These are phyloP conservation scores for Teinopalpus imperialis DNA, from an alignment of 2,888 invertebrate species.

Conservation along the genomic window DNA sequence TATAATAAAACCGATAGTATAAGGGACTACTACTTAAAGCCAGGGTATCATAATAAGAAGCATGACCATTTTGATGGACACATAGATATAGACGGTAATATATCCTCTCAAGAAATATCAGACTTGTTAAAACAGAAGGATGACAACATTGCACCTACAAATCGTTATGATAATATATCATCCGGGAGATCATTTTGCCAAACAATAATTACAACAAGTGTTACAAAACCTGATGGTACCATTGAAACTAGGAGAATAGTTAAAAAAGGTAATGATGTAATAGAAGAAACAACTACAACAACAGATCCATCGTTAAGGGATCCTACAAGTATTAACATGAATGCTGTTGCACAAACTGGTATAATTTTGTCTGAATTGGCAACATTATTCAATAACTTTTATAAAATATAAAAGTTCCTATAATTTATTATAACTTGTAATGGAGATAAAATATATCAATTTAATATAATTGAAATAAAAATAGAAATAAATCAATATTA, in stretches of 20 bases:
- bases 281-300: slow-evolving; percentile 61
- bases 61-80: slow-evolving; percentile 51
- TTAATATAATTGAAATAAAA: too few relatives aligned
- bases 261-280: slow-evolving; percentile 64
- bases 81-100: slow-evolving; percentile 67
- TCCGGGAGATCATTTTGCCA: slow-evolving; percentile 60
- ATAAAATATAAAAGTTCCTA: slow-evolving; percentile 40
- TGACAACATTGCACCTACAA: slow-evolving; percentile 46
- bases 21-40: slow-evolving; percentile 70
- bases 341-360: slow-evolving; percentile 45
- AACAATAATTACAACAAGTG: slow-evolving; percentile 70
- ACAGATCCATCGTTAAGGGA: slow-evolving; percentile 33
- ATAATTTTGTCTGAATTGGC: slow-evolving; percentile 56
- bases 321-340: slow-evolving; percentile 44
- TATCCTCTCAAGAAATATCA: slow-evolving; percentile 68
- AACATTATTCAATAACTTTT: slow-evolving; percentile 60
- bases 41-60: slow-evolving; percentile 55
- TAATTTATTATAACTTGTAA: too few relatives aligned
- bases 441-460: too few relatives aligned
- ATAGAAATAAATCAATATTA: too few relatives aligned
- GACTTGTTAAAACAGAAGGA: slow-evolving; percentile 61
- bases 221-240: slow-evolving; percentile 67
- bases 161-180: slow-evolving; percentile 13
- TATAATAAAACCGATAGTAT: slow-evolving; percentile 50
- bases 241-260: slow-evolving; percentile 66